Evolutionary conservation across 2,113 vertebrate genomes (phyloP), one percentile per base, ranked within the genome.

Genomic region (Uropsilus gracilis): DNA sequence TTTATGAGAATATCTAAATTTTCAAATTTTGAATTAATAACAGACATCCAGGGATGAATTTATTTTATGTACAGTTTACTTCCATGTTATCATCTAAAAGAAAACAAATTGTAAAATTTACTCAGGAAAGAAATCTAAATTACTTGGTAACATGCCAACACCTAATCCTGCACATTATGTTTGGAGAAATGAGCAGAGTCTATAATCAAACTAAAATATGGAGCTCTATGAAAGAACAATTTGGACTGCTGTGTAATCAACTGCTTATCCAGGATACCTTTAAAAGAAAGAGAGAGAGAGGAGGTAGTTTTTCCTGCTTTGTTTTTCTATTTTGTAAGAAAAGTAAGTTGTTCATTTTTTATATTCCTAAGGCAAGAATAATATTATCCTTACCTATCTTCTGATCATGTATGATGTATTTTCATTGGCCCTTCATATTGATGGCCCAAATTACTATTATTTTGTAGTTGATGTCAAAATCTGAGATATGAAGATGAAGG

Each of bases 271-370:
- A 61, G 39, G 59, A 28, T 9, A 20, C 72, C 22, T 71, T 94
- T 89, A 78, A 80, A 68, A 68, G n/a, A n/a, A n/a, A n/a, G n/a
- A n/a, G n/a, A n/a, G n/a, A n/a, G 8, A 77, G 48, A 86, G 44
- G 75, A 85, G 20, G 66, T 26, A 37, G 7, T 89, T 89, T 94
- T 94, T 94, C 72, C 92, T 89, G 85, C 85, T 86, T 95, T 97
- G 63, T 26, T 86, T 95, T 83, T 30, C 69, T 83, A 48, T 42
- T 94, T 92, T 69, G 13, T 39, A 55, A 69, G 9, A 85, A 64
- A 84, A 64, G 63, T 18, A 55, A 83, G 5, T 72, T 37, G 48
- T 64, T 93, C 28, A 57, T 7, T 20, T 95, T 75, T 85, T 53
- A 83, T 86, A 46, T 85, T 91, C 86, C 57, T 64, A 39, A 28